These are phyloP conservation scores for Cercopithecus mona DNA, from an alignment of 2,113 vertebrate species.

Conservation along the genomic window DNA sequence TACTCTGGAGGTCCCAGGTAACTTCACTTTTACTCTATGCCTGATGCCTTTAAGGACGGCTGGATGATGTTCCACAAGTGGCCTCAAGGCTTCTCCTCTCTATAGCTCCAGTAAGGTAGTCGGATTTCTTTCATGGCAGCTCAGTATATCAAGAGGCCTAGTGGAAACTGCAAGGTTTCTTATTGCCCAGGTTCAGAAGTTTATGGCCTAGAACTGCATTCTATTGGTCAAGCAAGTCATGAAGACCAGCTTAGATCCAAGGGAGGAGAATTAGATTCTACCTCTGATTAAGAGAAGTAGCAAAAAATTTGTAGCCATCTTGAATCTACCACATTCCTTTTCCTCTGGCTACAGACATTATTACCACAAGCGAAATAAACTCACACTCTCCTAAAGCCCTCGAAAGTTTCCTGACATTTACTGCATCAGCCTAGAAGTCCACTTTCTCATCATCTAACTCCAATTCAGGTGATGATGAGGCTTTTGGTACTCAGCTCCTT, in stretches of 20 bases:
- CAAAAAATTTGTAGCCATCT: neutral
- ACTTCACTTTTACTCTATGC: neutral
- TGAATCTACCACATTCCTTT: neutral
- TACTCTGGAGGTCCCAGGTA: neutral
- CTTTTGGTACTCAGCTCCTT: neutral
- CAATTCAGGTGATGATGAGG: neutral
- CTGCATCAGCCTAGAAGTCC: neutral
- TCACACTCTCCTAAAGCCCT: neutral
- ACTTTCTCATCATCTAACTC: neutral
- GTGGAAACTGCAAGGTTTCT: neutral
- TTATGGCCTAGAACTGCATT: neutral
- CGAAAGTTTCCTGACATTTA: neutral
- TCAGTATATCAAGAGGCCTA: neutral
- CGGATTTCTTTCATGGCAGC: neutral
- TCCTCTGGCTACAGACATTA: neutral
- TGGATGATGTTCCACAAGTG: neutral
- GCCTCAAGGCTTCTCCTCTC: neutral
- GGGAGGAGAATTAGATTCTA: neutral
- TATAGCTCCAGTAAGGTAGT: neutral
- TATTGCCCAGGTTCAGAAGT: neutral
- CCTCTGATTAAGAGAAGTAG: neutral
- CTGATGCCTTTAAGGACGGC: neutral
- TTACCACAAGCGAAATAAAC: neutral
- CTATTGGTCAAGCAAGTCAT: neutral
- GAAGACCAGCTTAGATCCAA: neutral